Evolutionary conservation across 2,113 vertebrate genomes (phyloP).

Genomic region (Apus apus): DNA sequence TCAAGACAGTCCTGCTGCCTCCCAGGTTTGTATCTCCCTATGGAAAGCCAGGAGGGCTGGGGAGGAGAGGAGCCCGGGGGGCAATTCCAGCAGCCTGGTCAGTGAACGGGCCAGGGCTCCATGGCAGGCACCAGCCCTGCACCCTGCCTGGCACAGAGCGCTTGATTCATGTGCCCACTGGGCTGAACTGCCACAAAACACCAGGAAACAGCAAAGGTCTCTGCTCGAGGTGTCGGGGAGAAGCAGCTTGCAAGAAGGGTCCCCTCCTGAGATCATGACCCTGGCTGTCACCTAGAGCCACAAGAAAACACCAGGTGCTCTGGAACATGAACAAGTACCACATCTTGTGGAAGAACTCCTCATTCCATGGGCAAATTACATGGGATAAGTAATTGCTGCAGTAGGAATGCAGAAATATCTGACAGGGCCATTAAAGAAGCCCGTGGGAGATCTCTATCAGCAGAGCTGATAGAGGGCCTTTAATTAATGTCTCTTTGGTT

Average conservation of each 20-base stretch:
- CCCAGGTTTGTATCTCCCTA: not conserved
- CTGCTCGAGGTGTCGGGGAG: too few species aligned
- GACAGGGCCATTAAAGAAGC: not conserved
- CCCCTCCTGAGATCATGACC: not conserved
- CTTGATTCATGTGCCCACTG: not conserved
- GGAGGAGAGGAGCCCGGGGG: not conserved
- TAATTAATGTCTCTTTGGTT: not conserved
- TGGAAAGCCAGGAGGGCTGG: not conserved
- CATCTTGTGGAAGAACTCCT: not conserved
- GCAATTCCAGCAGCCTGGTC: not conserved
- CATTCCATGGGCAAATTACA: not conserved
- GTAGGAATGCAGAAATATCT: not conserved
- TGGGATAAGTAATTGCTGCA: not conserved
- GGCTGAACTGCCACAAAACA: not conserved
- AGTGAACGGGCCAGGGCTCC: not conserved
- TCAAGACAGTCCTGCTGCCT: not conserved
- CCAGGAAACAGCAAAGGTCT: too few species aligned
- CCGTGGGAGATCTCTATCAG: not conserved
- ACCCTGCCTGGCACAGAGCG: not conserved
- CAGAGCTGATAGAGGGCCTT: not conserved
- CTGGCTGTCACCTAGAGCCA: not conserved
- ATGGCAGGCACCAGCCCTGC: accelerated
- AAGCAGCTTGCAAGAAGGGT: not conserved
- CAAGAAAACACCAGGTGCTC: not conserved
- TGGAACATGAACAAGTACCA: not conserved